Conservation (phyloP, 2,888 invertebrate genomes). For the Harpagoxenus sublaevis region DNA sequence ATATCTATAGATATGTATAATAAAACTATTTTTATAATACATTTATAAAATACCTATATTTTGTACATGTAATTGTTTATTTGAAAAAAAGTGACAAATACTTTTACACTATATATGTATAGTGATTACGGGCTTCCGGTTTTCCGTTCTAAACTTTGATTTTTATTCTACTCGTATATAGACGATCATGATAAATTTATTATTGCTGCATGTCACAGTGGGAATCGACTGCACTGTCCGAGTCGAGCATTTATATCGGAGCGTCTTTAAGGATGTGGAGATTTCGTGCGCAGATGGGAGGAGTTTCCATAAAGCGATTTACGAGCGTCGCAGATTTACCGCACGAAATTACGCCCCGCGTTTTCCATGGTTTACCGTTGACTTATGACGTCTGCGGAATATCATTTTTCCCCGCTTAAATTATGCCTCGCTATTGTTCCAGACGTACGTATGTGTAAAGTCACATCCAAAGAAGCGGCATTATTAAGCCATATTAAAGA, state of each 20-base stretch:
- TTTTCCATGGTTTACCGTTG: slow-evolving; percentile 66
- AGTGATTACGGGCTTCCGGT: not conserved
- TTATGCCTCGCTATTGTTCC: slow-evolving; percentile 55
- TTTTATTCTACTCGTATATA: not conserved
- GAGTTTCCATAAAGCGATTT: slow-evolving; percentile 77
- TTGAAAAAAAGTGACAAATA: not conserved
- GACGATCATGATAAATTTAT: slow-evolving; percentile 5
- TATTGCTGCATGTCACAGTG: slow-evolving; percentile 22
- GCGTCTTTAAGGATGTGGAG: slow-evolving; percentile 44
- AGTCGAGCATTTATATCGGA: slow-evolving; percentile 65
- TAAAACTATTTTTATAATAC: not conserved
- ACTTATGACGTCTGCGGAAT: slow-evolving; percentile 71
- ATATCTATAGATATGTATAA: not conserved
- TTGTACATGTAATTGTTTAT: not conserved
- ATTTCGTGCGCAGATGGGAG: slow-evolving; percentile 45
- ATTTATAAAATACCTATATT: not conserved
- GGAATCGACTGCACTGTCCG: slow-evolving; percentile 64
- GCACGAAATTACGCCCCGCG: slow-evolving; percentile 69
- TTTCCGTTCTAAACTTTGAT: not conserved
- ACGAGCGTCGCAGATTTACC: slow-evolving; percentile 75
- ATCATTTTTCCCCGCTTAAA: slow-evolving; percentile 73
- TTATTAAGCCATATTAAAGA: slow-evolving; percentile 50
- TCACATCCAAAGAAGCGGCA: slow-evolving; percentile 6
- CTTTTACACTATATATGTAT: not conserved
- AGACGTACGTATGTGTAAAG: slow-evolving; percentile 3